phyloP scores from a whole-genome alignment of 2,113 vertebrate species.

The Microcebus jonahi region DNA sequence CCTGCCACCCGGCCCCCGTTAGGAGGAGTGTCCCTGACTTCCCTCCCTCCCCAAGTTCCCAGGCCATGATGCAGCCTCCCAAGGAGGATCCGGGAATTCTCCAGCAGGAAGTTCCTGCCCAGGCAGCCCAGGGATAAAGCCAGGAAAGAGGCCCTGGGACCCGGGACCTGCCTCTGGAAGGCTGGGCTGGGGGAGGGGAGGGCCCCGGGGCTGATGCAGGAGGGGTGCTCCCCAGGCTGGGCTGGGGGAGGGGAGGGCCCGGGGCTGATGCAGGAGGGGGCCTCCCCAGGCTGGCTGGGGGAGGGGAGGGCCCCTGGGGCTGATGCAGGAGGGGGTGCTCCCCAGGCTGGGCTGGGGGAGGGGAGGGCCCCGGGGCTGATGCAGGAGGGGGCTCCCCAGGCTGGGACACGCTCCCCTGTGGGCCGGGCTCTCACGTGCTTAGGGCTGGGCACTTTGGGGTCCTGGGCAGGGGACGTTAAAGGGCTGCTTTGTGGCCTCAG shows the following conservation, averaged over 20 bases:
- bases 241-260: neutral
- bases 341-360: no score
- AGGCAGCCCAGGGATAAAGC: slow-evolving; percentile 68
- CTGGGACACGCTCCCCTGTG: neutral
- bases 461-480: neutral
- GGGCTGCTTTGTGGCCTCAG: neutral
- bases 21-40: neutral
- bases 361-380: neutral
- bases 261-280: no score
- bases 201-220: no score
- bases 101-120: slow-evolving; percentile 78
- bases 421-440: neutral
- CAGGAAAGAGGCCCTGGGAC: slow-evolving; percentile 68
- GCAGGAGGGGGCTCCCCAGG: neutral
- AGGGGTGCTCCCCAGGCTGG: neutral
- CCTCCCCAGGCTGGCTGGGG: neutral
- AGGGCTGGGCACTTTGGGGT: neutral
- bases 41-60: neutral
- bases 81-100: slow-evolving; percentile 79
- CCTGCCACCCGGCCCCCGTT: neutral
- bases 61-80: neutral
- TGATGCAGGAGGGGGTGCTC: neutral
- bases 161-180: neutral
- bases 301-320: neutral
- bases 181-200: neutral